Evolutionary conservation across 2,888 invertebrate species (phyloP), one percentile per base, ranked within the genome.

Genomic region (Selenia dentaria): DNA sequence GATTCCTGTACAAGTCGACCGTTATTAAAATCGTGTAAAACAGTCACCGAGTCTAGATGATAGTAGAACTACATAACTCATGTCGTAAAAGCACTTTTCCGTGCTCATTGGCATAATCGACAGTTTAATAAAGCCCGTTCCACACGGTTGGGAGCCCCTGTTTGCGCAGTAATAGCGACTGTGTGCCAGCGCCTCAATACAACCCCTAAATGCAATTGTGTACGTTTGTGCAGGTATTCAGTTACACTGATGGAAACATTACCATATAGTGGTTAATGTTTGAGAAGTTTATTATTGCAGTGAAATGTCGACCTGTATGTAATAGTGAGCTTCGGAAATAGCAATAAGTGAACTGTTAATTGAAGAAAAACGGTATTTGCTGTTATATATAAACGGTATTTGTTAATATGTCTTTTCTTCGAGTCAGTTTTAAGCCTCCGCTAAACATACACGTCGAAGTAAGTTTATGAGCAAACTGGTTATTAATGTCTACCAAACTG

Each of bases 141-240:
- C 71, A 74, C 67, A 74, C 64, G 63, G 60, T 53, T 51, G 66
- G 73, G 69, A 74, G 72, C 79, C 74, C 74, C 72, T 81, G 80
- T 86, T 86, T 83, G 79, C 73, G 77, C 81, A 81, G 82, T 83
- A 82, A 82, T 79, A 79, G 72, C 69, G 73, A 59, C 74, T 58
- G 69, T 72, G 69, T 74, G 70, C 62, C 70, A 67, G 70, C 67
- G 64, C 65, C 68, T 74, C 79, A 81, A 75, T 82, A 79, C 82
- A 78, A 79, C 87, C 57, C 88, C 89, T 79, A 81, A 84, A 83
- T 81, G 87, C 87, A 86, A 86, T 88, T 87, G 87, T 79, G 84
- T 87, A 84, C 85, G 87, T 83, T 84, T 70, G 85, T 74, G 86
- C 84, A 63, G 70, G 76, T 79, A 89, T 88, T 82, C 80, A 83